Percentiles rank a stretch among this genome's conserved stretches.
Conservation (phyloP, 2,113 vertebrate genomes). For the Cichladusa arquata region DNA sequence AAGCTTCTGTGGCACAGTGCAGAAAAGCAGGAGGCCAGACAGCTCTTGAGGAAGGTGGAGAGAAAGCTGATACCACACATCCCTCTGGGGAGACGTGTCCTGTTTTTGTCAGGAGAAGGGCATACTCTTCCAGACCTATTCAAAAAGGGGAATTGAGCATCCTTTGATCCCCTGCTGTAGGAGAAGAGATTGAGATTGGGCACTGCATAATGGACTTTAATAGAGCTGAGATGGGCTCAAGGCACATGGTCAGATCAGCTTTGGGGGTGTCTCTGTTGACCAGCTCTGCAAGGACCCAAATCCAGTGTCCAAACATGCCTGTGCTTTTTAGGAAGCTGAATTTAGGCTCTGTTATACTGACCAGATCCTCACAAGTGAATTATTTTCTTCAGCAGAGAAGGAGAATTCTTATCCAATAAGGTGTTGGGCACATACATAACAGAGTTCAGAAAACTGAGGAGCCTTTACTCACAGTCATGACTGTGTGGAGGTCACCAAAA, state of each 20-base stretch:
- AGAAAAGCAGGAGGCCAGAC: not conserved
- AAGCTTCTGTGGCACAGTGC: not conserved
- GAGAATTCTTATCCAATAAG: not conserved
- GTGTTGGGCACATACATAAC: accelerated
- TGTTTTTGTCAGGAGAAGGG: not conserved
- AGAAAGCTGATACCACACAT: not conserved
- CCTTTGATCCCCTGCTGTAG: not conserved
- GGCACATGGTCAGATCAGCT: not conserved
- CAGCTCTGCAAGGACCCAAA: not conserved
- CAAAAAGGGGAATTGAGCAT: not conserved
- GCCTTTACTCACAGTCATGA: not conserved
- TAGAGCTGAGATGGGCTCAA: not conserved
- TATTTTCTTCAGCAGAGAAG: not conserved
- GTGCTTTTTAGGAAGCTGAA: not conserved
- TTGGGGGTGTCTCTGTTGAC: not conserved
- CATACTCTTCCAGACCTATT: not conserved
- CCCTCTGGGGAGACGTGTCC: not conserved
- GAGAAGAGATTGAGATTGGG: not conserved
- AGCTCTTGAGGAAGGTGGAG: not conserved
- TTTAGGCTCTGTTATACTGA: not conserved
- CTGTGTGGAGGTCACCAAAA: not conserved
- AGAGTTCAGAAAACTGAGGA: not conserved
- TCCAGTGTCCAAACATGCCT: not conserved
- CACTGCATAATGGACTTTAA: not conserved
- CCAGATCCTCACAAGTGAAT: not conserved